These are phyloP conservation scores for Toxonevra muliebris DNA, from an alignment of 2,888 invertebrate genomes.

Conservation along the genomic window DNA sequence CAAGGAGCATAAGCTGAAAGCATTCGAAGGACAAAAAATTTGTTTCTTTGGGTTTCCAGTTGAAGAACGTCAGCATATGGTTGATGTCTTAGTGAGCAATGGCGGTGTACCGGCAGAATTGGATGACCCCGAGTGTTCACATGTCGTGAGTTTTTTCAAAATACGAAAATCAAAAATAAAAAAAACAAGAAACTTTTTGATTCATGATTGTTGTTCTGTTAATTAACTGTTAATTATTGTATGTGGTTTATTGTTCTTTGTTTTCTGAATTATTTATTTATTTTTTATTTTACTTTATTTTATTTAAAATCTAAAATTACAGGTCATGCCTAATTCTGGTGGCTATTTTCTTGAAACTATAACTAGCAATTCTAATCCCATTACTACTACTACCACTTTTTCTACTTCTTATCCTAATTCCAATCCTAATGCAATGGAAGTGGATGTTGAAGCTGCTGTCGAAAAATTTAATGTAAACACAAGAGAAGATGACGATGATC, in stretches of 20 bases:
- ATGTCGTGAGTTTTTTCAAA: conserved; percentile 78
- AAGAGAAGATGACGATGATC: conserved; percentile 41
- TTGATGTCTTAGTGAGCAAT: conserved; percentile 85
- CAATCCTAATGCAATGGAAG: conserved; percentile 45
- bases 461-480: neutral
- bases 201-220: conserved; percentile 20
- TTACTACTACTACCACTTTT: conserved; percentile 32
- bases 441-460: conserved; percentile 39
- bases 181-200: too few relatives aligned
- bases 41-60: conserved; percentile 90
- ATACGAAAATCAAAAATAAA: conserved; percentile 8
- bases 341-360: conserved; percentile 62
- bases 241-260: neutral
- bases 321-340: conserved; percentile 66
- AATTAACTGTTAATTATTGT: conserved; percentile 30
- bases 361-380: conserved; percentile 42
- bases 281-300: conserved; percentile 30
- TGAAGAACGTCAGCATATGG: conserved; percentile 92
- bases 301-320: conserved; percentile 46
- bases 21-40: conserved; percentile 86
- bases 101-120: conserved; percentile 81
- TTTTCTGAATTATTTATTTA: neutral
- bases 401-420: conserved; percentile 44
- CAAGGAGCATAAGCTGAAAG: conserved; percentile 80
- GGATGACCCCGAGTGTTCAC: conserved; percentile 87